Base-by-base conservation (phyloP, 2,113 vertebrate genomes). In the Actenoides lindsayi region DNA sequence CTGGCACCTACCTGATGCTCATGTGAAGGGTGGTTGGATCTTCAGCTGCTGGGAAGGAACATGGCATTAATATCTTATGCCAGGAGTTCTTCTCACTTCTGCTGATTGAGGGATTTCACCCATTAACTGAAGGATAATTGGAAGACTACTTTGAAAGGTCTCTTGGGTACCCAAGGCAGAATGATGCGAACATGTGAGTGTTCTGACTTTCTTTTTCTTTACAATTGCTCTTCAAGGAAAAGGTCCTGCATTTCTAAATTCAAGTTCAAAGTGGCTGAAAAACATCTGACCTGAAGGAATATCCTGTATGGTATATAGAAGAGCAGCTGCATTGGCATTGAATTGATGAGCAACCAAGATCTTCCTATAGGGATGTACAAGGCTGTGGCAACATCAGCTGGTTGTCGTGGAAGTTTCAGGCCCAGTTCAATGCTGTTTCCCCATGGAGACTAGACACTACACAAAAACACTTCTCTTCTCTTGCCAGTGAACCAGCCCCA, bases 11-110 rank as follows among this genome's bases (percentile, higher is more conserved):
- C n/a, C 17, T 64, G 39, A n/a, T 13, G 2, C 6, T 80, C 21
- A 44, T 2, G 0, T 50, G 27, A 56, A 41, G 30, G 7, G 7
- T 33, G 4, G 5, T 27, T 90, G 28, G 16, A 17, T 68, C 28
- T 74, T 83, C 68, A 86, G 30, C 19, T 57, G 60, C 7, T 83
- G 24, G 13, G 25, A 71, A 44, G 0, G 3, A 60, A 12, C 21
- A 75, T 1, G 2, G 1, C 18, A 37, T 23, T 56, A 39, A 27
- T 4, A 31, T 7, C 10, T 8, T 53, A 19, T n/a, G 7, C 27
- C 51, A 7, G 17, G 17, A 71, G 10, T 37, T 92, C 11, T 25
- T 41, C n/a, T 70, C n/a, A 21, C 16, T 79, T 42, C 10, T 53
- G 15, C 17, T 57, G 13, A 35, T 16, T 31, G 39, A 68, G 31